Conservation (phyloP, 2,888 invertebrate species). For the Pristionchus japonicus region DNA sequence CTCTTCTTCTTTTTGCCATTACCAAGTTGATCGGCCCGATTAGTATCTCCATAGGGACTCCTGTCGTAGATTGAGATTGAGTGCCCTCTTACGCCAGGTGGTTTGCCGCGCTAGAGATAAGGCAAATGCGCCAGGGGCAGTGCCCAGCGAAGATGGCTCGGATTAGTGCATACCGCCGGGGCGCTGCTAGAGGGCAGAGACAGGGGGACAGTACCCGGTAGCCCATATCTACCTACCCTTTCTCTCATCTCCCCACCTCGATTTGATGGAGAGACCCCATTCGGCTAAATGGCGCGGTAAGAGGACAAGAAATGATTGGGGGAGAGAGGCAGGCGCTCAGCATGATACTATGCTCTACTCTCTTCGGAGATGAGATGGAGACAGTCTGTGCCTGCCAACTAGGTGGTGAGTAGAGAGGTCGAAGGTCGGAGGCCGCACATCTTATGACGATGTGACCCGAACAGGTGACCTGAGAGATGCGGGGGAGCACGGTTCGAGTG, state of each 20-base stretch:
- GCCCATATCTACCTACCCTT: not conserved
- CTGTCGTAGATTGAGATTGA: not conserved
- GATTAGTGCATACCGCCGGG: not conserved
- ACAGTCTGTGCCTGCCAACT: constrained; percentile 42
- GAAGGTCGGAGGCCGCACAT: not conserved
- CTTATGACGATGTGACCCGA: constrained; percentile 10
- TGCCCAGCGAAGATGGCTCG: not conserved
- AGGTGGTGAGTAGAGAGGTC: not conserved
- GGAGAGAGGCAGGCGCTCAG: not conserved
- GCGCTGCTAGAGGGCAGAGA: not conserved
- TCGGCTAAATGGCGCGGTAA: constrained; percentile 40
- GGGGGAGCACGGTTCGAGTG: not conserved
- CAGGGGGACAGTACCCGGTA: constrained; percentile 24
- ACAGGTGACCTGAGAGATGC: constrained; percentile 15
- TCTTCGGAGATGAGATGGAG: too few relatives aligned
- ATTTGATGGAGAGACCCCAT: constrained; percentile 36
- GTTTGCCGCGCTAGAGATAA: constrained; percentile 24
- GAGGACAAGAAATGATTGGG: constrained; percentile 41
- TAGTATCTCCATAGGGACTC: not conserved
- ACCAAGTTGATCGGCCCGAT: not conserved
- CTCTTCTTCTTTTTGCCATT: not conserved
- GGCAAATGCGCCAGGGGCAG: not conserved
- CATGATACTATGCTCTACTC: not conserved
- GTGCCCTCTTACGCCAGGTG: not conserved
- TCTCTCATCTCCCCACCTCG: not conserved